Evolutionary conservation across 2,888 invertebrate genomes (phyloP), one percentile per base, ranked within the genome.

Genomic region (Phytoseiulus persimilis): DNA sequence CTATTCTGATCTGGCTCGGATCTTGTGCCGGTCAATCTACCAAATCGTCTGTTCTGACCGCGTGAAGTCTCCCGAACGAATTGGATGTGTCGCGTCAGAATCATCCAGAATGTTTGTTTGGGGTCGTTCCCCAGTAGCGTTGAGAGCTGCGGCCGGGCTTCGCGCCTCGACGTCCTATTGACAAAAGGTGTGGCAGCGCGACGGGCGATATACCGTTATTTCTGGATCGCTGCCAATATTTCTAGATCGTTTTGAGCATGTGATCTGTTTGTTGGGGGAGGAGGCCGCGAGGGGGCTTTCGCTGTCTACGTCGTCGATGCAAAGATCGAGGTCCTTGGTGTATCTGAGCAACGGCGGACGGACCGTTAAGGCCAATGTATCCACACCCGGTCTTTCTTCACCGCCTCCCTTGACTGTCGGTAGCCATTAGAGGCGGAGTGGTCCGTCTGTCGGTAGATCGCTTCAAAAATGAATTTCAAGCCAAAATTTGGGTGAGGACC

Each of bases 401-500:
- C 65, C 65, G 65, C 65, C 65, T 65, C 28, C 65, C 65, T 28
- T 23, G 14, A 65, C 65, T 65, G 65, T 65, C 65, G 65, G 65
- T 65, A 65, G 65, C 65, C 65, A 65, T 65, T 65, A 65, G 65
- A 65, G 65, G 65, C 65, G 65, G 65, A 65, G 65, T 65, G 65
- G 65, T 65, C 39, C 23, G 65, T 65, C 65, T 1, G 65, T 65
- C 65, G 65, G 65, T 65, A 65, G 87, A 32, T n/a, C 87, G 32
- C 14, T 33, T 87, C 87, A 87, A 33, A 87, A 87, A 33, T 87
- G 28, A 65, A 65, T 65, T 65, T 65, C 65, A 65, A 65, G 87
- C 87, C 87, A 87, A 87, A 33, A 33, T 87, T 87, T 87, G 32
- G 33, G 87, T 45, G 87, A 87, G 87, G 87, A 33, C 87, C 87